A percentile compares a stretch with the other conserved stretches of the same genome.
Evolutionary conservation across 2,113 vertebrate species (phyloP).

Genomic region (Sceloporus tristichus): DNA sequence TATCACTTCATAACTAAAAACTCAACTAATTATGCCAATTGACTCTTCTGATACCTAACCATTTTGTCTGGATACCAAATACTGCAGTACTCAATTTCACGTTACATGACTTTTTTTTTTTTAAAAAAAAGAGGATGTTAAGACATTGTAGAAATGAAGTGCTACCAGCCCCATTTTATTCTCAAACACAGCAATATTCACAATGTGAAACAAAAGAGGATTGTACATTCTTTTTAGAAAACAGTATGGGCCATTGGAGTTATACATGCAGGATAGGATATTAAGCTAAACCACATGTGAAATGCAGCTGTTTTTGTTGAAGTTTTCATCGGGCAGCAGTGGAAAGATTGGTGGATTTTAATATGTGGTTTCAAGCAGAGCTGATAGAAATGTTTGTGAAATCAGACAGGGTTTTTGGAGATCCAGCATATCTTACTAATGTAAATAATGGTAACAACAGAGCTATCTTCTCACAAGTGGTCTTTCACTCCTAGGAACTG

Average conservation of each 20-base stretch:
- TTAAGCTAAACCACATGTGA: slow-evolving; percentile 84
- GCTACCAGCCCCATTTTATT: slow-evolving; percentile 71
- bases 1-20: not conserved
- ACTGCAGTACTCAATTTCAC: slow-evolving; percentile 50
- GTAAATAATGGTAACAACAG: slow-evolving; percentile 64
- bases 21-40: not conserved
- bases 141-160: slow-evolving; percentile 75
- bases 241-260: slow-evolving; percentile 75
- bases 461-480: slow-evolving; percentile 53
- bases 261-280: slow-evolving; percentile 76
- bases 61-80: slow-evolving; percentile 65
- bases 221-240: slow-evolving; percentile 73
- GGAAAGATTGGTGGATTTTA: slow-evolving; percentile 87
- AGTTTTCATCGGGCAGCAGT: slow-evolving; percentile 82
- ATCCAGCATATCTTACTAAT: slow-evolving; percentile 48
- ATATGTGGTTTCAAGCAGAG: slow-evolving; percentile 84
- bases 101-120: slow-evolving; percentile 7
- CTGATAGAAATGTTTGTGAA: slow-evolving; percentile 83
- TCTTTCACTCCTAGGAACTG: slow-evolving; percentile 36
- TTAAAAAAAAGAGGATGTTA: slow-evolving; percentile 63
- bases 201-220: slow-evolving; percentile 73
- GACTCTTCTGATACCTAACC: slow-evolving; percentile 43
- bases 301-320: slow-evolving; percentile 82
- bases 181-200: slow-evolving; percentile 62
- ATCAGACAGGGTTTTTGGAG: slow-evolving; percentile 66